Evolutionary conservation across 2,797 vertebrate genomes (phyloP).

Genomic region (Enteromius fasciolatus): DNA sequence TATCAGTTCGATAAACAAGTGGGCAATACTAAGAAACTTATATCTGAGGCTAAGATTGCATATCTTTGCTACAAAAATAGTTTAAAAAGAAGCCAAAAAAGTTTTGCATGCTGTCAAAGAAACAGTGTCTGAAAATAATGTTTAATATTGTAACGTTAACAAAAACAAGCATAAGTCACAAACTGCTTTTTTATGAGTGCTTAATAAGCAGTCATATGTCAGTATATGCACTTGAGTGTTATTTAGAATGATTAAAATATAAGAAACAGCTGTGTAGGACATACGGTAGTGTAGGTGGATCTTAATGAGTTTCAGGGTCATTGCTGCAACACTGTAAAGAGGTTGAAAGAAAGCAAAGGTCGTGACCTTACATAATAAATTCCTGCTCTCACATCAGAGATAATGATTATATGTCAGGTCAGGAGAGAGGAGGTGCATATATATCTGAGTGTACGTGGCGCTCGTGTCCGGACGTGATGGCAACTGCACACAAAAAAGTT

Average conservation of each 20-base stretch:
- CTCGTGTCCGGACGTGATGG: not conserved
- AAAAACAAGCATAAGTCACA: not conserved
- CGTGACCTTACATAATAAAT: constrained; percentile 18
- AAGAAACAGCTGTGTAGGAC: not conserved
- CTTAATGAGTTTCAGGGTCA: constrained; percentile 28
- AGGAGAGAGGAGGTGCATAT: constrained; percentile 12
- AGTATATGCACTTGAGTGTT: constrained; percentile 4
- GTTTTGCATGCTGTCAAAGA: not conserved
- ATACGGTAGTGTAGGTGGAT: constrained; percentile 15
- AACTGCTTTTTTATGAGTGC: not conserved
- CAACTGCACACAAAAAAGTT: constrained; percentile 8
- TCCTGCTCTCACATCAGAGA: constrained; percentile 11
- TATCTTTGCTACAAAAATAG: not conserved
- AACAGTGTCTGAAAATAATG: not conserved
- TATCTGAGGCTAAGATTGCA: not conserved
- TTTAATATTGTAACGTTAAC: not conserved
- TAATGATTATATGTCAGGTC: constrained; percentile 18
- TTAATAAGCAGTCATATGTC: not conserved
- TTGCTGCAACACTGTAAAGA: constrained; percentile 8
- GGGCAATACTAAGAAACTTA: not conserved
- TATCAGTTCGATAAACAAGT: not conserved
- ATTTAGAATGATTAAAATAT: constrained; percentile 9
- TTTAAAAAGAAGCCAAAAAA: not conserved
- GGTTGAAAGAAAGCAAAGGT: constrained; percentile 2
- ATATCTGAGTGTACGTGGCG: not conserved